Conservation (phyloP, 2,888 invertebrate species). For the Nasonovia ribisnigri region DNA sequence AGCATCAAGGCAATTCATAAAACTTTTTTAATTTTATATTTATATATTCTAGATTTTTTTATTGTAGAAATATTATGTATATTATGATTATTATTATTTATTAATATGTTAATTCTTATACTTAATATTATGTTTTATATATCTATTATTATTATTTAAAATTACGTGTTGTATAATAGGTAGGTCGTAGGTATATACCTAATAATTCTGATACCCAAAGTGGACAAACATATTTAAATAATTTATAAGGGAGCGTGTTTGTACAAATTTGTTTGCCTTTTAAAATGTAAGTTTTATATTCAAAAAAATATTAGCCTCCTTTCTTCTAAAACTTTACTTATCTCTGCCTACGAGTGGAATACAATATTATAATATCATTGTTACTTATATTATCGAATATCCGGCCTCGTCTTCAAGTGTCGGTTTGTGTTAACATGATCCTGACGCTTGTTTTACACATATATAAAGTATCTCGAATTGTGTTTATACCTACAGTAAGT, state of each 20-base stretch:
- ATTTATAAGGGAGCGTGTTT: neutral
- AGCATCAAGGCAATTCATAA: neutral
- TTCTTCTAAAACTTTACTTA: neutral
- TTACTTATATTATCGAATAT: neutral
- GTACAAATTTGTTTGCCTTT: neutral
- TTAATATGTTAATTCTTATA: neutral
- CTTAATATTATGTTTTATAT: neutral
- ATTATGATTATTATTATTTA: neutral
- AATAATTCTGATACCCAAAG: neutral
- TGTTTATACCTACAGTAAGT: neutral
- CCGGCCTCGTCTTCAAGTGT: neutral
- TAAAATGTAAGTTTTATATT: neutral
- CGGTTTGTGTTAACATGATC: neutral
- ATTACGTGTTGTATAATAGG: neutral
- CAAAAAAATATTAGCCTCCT: neutral
- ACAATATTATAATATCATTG: neutral
- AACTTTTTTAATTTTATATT: neutral
- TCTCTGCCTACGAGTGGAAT: neutral
- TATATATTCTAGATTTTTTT: neutral
- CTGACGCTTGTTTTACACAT: neutral
- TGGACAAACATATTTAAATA: neutral
- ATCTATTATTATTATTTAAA: neutral
- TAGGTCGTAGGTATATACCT: neutral
- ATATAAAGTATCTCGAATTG: neutral
- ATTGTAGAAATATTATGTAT: neutral